Evolutionary conservation across 1,140 invertebrate species (phyloP).

Genomic region (Hirudo medicinalis): DNA sequence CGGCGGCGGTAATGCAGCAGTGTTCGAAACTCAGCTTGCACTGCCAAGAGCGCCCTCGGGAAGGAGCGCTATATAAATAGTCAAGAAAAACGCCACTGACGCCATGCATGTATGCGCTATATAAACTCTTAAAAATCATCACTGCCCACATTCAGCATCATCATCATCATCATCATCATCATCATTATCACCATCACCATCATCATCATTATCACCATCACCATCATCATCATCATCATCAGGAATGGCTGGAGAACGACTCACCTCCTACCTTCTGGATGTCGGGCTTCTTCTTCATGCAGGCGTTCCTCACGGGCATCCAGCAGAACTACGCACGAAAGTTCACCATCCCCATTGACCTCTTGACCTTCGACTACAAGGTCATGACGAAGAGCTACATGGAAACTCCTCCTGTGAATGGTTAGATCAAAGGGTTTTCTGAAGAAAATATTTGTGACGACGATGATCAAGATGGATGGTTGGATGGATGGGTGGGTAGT

Average conservation of each 20-base stretch:
- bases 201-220: too few relatives aligned
- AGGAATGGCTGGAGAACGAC: slow-evolving; percentile 40
- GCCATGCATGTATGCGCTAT: too few relatives aligned
- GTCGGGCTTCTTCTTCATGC: slow-evolving; percentile 28
- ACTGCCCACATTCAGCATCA: too few relatives aligned
- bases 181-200: too few relatives aligned
- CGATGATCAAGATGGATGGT: neutral
- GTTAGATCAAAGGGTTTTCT: slow-evolving; percentile 28
- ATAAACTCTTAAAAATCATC: too few relatives aligned
- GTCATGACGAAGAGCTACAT: slow-evolving; percentile 31
- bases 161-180: too few relatives aligned
- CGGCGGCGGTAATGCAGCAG: too few relatives aligned
- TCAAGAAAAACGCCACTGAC: too few relatives aligned
- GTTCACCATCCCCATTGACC: slow-evolving; percentile 67
- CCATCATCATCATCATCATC: neutral
- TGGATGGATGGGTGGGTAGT: neutral
- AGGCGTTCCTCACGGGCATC: slow-evolving; percentile 61
- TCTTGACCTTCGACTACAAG: slow-evolving; percentile 62
- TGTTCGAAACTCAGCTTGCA: too few relatives aligned
- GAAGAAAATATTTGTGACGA: neutral
- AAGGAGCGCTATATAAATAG: too few relatives aligned
- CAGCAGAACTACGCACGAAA: slow-evolving; percentile 69
- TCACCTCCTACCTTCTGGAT: slow-evolving; percentile 31
- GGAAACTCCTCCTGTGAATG: slow-evolving; percentile 39
- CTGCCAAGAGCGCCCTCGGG: too few relatives aligned